Evolutionary conservation across 2,888 invertebrate species (phyloP), one percentile per base, ranked within the genome.

Genomic region (Drosophila eohydei): DNA sequence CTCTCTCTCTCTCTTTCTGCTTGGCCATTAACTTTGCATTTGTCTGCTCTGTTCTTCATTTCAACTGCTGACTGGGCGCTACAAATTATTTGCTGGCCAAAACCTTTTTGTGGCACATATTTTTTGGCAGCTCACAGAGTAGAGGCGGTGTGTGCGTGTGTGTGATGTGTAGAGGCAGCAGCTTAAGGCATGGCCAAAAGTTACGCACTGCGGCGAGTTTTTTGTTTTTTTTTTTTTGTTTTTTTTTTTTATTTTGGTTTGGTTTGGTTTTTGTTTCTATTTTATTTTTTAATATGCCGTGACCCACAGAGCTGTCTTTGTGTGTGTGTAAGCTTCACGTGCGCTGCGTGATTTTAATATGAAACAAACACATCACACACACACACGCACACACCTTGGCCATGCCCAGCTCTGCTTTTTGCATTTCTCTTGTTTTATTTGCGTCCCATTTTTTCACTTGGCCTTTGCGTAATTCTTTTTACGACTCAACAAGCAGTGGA

Each of bases 311-410:
- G 21, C 14, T 62, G 50, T 64, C 60, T 58, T 43, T 54, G 52
- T 51, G 32, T 58, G 63, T 44, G 61, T 26, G 57, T 40, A 43
- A 65, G 55, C 55, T 76, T 83, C 84, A 86, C 81, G 78, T 84
- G 84, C 63, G 72, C 79, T 87, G 87, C 87, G 82, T 84, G 89
- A 89, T 89, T 84, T 84, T 87, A 89, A 89, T 89, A 89, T 87
- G 87, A 87, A 85, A 82, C 66, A 89, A 75, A 74, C 85, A 79
- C 61, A 71, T 58, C 54, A 66, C 52, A 52, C 28, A 51, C 40
- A 70, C 51, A 64, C 48, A 40, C 38, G 57, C 40, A 54, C 43
- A 52, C 73, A 78, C 65, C 63, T 77, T 60, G 63, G 57, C 21
- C 61, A 55, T 51, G 34, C 34, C 38, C 48, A 30, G 30, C 48